Base-by-base conservation (phyloP, 1,140 invertebrate genomes). In the Chrysomallon squamiferum region DNA sequence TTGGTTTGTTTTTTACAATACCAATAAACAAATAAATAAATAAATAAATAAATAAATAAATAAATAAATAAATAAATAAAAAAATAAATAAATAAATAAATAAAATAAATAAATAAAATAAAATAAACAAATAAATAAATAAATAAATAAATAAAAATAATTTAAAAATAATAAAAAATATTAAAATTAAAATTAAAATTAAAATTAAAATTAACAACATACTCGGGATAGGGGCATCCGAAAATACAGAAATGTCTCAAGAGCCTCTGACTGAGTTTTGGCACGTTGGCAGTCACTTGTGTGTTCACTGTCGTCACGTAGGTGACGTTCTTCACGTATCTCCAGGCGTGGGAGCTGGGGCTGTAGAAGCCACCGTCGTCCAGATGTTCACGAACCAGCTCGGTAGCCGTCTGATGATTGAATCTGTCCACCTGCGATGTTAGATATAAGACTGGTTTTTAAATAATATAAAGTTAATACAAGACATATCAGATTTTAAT, bases 291-390 rank as follows among this genome's bases (percentile, higher is more conserved):
- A 18, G 78, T 81, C n/a, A 77, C 74, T 35, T 73, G 65, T 7
- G 79, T 75, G 66, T 85, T 86, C 25, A 84, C 67, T 1, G 83
- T 83, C 43, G 75, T 79, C 9, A 85, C 78, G 57, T 84, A 86
- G 29, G 78, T 81, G 0, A 86, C 82, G 68, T 79, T 83, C 63
- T 83, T 84, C 18, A 84, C 77, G 43, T 85, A 84, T 62, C 80
- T 72, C 84, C 84, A 86, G 13, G 73, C 65, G 52, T 83, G 76
- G 3, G 60, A 78, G 43, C 73, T 66, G 50, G 78, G 76, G 59
- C 76, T 76, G 68, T 85, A 86, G 47, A 84, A 82, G 1, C 84
- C 82, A 45, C 83, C 80, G 50, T 84, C 81, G 66, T 86, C 83
- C 41, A 86, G 77, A 64, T 84, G 84, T 62, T 86, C 82, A 47